These are phyloP conservation scores for Aporophyla nigra DNA, from an alignment of 2,888 invertebrate genomes.

Conservation along the genomic window DNA sequence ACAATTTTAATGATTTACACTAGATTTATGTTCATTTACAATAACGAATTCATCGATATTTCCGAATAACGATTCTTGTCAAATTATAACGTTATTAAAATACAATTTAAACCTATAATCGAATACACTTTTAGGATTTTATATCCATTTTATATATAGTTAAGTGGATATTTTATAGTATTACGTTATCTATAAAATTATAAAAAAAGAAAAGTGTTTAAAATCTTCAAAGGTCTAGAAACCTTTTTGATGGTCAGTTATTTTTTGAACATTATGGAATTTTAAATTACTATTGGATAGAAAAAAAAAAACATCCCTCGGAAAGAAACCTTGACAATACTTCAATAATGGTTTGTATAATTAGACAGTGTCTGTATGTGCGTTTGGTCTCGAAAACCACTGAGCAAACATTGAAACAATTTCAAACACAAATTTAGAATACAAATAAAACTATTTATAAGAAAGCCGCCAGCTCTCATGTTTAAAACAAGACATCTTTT, in stretches of 20 bases:
- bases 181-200: slow-evolving; percentile 39
- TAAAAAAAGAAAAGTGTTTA: slow-evolving; percentile 26
- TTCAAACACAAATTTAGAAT: neutral
- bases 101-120: slow-evolving; percentile 46
- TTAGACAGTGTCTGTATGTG: slow-evolving; percentile 26
- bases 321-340: neutral
- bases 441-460: slow-evolving; percentile 9
- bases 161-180: slow-evolving; percentile 33
- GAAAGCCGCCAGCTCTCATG: slow-evolving; percentile 15
- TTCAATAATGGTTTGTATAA: slow-evolving; percentile 8
- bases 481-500: slow-evolving; percentile 13
- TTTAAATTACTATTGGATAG: neutral
- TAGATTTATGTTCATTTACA: slow-evolving; percentile 50
- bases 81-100: slow-evolving; percentile 41
- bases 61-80: slow-evolving; percentile 27
- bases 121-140: slow-evolving; percentile 44
- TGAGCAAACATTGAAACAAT: slow-evolving; percentile 31
- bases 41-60: slow-evolving; percentile 27
- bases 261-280: slow-evolving; percentile 12
- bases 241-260: slow-evolving; percentile 17
- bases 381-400: slow-evolving; percentile 36
- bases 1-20: slow-evolving; percentile 48
- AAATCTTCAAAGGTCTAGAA: slow-evolving; percentile 34
- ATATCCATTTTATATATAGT: slow-evolving; percentile 30
- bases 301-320: neutral